phyloP scores from a whole-genome alignment of 2,797 vertebrate species.

The Alfaro cultratus region DNA sequence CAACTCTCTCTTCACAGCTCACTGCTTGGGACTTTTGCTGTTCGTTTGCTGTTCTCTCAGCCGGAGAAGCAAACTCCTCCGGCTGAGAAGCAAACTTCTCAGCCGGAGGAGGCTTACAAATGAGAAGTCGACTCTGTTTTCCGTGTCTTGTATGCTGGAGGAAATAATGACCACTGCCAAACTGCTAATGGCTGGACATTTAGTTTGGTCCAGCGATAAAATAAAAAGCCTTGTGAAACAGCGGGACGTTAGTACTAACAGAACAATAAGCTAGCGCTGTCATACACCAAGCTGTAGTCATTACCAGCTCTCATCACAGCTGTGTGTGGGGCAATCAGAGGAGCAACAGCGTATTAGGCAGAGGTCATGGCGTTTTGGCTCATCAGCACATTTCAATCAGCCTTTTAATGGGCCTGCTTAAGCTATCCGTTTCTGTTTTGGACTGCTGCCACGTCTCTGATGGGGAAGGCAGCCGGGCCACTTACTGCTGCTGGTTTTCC shows the following conservation, averaged over 20 bases:
- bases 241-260: not conserved
- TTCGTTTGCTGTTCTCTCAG: too few relatives aligned
- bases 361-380: not conserved
- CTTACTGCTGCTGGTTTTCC: constrained; percentile 2
- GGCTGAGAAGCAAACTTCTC: too few relatives aligned
- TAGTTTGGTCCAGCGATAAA: not conserved
- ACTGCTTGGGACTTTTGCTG: too few relatives aligned
- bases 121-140: not conserved
- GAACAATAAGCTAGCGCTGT: not conserved
- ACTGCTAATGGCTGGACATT: not conserved
- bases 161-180: not conserved
- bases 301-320: not conserved
- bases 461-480: not conserved
- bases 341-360: not conserved
- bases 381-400: not conserved
- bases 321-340: not conserved
- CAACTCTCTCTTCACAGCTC: too few relatives aligned
- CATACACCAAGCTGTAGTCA: not conserved
- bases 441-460: not conserved
- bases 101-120: too few relatives aligned
- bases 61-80: too few relatives aligned
- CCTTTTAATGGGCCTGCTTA: constrained; percentile 1
- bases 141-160: not conserved
- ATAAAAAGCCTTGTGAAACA: not conserved
- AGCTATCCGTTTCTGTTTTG: not conserved